Evolutionary conservation across 2,888 invertebrate genomes (phyloP).

Genomic region (Phoronis australis): DNA sequence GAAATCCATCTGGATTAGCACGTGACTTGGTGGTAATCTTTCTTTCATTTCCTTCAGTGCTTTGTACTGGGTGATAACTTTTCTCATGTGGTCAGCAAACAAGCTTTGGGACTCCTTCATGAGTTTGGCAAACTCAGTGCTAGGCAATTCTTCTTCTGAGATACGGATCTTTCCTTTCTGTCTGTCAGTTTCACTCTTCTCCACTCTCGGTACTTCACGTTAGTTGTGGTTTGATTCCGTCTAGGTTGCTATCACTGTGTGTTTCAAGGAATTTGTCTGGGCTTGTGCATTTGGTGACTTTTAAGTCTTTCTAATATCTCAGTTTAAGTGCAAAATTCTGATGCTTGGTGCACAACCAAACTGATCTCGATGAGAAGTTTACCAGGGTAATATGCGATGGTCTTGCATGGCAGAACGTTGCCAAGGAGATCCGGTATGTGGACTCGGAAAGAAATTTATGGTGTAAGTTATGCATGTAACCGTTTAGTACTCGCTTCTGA

Average conservation of each 20-base stretch:
- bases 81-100: constrained; percentile 1
- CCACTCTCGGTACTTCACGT: too few relatives aligned
- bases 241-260: constrained; percentile 1
- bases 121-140: neutral
- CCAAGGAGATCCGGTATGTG: constrained; percentile 5
- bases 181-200: too few relatives aligned
- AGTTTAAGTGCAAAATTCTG: too few relatives aligned
- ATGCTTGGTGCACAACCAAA: constrained; percentile 5
- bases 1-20: too few relatives aligned
- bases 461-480: constrained; percentile 13
- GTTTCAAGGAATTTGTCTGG: constrained; percentile 11
- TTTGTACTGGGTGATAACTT: constrained; percentile 2
- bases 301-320: too few relatives aligned
- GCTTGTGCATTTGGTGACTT: too few relatives aligned
- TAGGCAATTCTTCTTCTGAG: neutral
- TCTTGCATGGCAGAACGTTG: constrained; percentile 11
- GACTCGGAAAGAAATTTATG: constrained; percentile 9
- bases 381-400: too few relatives aligned
- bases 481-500: constrained; percentile 13
- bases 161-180: neutral
- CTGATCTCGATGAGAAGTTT: constrained; percentile 4
- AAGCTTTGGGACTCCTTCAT: too few relatives aligned
- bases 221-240: constrained; percentile 1
- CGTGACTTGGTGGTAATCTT: constrained; percentile 6
- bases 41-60: constrained; percentile 1